Evolutionary conservation across 2,797 vertebrate species (phyloP).

Genomic region (Jordanella pulchra): DNA sequence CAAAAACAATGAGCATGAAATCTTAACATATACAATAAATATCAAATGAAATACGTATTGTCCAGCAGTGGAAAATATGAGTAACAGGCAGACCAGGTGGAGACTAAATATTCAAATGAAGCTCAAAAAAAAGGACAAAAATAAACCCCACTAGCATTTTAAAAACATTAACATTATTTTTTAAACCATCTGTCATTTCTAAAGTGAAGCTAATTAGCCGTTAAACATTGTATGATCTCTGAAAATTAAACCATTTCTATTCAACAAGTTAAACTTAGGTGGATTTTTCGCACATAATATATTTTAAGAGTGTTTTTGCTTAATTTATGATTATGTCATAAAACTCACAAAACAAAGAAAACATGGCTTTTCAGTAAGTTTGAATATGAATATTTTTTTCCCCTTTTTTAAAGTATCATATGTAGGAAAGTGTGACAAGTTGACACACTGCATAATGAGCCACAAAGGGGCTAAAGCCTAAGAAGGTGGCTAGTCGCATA

Average conservation of each 20-base stretch:
- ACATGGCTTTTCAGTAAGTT: background rate
- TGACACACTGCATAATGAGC: too few relatives aligned
- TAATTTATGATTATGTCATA: background rate
- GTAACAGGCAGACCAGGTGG: background rate
- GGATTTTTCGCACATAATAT: background rate
- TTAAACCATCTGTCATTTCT: background rate
- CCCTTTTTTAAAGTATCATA: too few relatives aligned
- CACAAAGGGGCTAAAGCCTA: too few relatives aligned
- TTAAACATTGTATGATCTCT: background rate
- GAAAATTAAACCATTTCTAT: background rate
- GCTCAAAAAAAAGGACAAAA: background rate
- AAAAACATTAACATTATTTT: background rate
- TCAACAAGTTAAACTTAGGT: background rate
- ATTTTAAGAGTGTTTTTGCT: background rate
- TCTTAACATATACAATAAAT: conserved; percentile 24
- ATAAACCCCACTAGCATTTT: background rate
- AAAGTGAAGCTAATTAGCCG: background rate
- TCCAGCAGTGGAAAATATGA: background rate
- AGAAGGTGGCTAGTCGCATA: too few relatives aligned
- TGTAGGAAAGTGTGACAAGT: too few relatives aligned
- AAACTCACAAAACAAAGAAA: background rate
- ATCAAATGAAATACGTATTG: conserved; percentile 8
- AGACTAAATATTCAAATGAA: background rate
- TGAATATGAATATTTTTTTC: too few relatives aligned
- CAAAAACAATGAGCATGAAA: conserved; percentile 28